Conservation (phyloP, 2,888 invertebrate species). For the Drosophila kuntzei region DNA sequence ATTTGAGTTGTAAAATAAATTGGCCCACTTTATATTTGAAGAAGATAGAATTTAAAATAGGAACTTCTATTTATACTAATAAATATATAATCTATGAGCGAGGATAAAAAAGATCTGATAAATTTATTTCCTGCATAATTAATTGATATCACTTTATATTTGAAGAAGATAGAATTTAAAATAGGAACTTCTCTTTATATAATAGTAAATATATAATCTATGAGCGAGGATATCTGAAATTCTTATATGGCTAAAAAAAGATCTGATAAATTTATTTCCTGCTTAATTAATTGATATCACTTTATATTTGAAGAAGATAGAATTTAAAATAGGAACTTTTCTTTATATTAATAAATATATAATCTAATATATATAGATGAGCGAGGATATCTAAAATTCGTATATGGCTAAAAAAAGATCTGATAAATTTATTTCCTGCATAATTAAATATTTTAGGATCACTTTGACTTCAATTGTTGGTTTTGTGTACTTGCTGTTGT, state of each 20-base stretch:
- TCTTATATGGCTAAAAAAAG: not conserved
- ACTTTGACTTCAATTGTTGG: conserved; percentile 13
- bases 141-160: too few species aligned
- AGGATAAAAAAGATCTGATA: too few species aligned
- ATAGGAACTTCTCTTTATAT: too few species aligned
- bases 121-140: too few species aligned
- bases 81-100: not conserved
- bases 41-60: not conserved
- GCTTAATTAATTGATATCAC: too few species aligned
- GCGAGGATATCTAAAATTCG: conserved; percentile 14
- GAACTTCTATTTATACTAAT: too few species aligned
- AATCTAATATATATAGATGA: too few species aligned
- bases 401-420: not conserved
- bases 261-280: too few species aligned
- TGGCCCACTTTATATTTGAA: too few species aligned
- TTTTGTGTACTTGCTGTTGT: conserved; percentile 3
- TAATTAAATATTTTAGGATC: conserved; percentile 20
- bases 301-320: too few species aligned
- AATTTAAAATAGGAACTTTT: not conserved
- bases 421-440: conserved; percentile 9
- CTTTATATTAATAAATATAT: not conserved
- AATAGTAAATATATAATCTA: not conserved
- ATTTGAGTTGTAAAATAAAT: not conserved
- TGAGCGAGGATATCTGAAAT: conserved; percentile 4
- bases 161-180: not conserved